These are phyloP conservation scores for Betta splendens DNA, from an alignment of 2,797 vertebrate species.

Conservation along the genomic window DNA sequence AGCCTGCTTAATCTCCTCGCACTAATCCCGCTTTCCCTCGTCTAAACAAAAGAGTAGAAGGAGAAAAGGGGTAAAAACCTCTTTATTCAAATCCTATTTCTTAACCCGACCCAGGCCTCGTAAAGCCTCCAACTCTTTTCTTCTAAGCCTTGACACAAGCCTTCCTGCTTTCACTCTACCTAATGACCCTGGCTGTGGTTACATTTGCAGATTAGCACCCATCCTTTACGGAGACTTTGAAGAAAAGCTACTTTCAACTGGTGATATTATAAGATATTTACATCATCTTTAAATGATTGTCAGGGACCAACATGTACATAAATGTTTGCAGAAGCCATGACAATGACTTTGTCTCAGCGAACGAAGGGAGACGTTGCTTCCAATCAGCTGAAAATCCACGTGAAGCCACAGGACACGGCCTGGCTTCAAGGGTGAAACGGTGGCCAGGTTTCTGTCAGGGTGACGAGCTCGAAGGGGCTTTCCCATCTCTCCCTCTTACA, in stretches of 20 bases:
- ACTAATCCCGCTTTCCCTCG: slow-evolving; percentile 76
- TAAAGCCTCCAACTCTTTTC: slow-evolving; percentile 55
- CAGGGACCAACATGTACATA: too few relatives aligned
- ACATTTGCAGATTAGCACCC: slow-evolving; percentile 42
- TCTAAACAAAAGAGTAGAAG: slow-evolving; percentile 77
- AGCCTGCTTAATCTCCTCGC: slow-evolving; percentile 76
- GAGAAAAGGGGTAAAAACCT: slow-evolving; percentile 73
- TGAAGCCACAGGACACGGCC: slow-evolving; percentile 23
- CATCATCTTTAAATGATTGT: too few relatives aligned
- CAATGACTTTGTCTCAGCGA: too few relatives aligned
- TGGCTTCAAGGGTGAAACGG: slow-evolving; percentile 64
- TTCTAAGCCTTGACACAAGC: slow-evolving; percentile 64
- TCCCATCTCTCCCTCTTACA: slow-evolving; percentile 72
- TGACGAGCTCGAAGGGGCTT: slow-evolving; percentile 75
- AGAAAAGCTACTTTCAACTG: too few relatives aligned
- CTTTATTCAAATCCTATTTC: slow-evolving; percentile 85
- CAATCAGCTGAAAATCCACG: slow-evolving; percentile 4
- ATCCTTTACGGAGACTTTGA: slow-evolving; percentile 14
- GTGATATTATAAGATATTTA: too few relatives aligned
- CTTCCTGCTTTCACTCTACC: slow-evolving; percentile 58
- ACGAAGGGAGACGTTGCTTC: background rate
- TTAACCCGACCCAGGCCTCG: slow-evolving; percentile 62
- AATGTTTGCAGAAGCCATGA: too few relatives aligned
- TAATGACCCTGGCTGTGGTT: slow-evolving; percentile 22
- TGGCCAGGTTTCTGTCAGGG: slow-evolving; percentile 80